phyloP scores from a whole-genome alignment of 2,797 vertebrate species.

The Pipistrellus pygmaeus region DNA sequence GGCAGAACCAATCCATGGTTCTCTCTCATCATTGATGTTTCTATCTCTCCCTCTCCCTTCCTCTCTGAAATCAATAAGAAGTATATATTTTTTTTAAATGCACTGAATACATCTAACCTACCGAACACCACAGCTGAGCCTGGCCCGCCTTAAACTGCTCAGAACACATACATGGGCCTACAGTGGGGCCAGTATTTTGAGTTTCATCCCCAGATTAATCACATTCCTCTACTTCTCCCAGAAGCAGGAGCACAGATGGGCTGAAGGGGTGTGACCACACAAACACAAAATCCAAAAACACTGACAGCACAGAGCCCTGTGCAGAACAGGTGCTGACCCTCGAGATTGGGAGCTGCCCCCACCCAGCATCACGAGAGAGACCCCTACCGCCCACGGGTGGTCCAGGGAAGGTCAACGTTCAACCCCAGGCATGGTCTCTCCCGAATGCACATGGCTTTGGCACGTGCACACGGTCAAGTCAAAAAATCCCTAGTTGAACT shows the following conservation, averaged over 20 bases:
- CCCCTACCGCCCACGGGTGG: fast-evolving
- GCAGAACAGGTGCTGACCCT: neutral
- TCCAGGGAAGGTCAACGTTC: neutral
- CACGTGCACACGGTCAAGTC: fast-evolving
- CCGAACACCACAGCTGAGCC: neutral
- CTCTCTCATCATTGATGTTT: too few relatives aligned
- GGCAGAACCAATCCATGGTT: too few relatives aligned
- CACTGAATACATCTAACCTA: neutral
- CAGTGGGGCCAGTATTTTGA: neutral
- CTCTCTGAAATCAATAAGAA: too few relatives aligned
- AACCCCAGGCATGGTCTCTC: fast-evolving
- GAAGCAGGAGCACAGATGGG: neutral
- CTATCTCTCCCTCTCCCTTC: too few relatives aligned
- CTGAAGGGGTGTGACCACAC: neutral
- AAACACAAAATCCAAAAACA: neutral
- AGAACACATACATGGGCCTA: neutral
- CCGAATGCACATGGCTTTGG: too few relatives aligned
- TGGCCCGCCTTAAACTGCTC: neutral
- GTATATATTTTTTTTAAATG: too few relatives aligned
- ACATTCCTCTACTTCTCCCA: neutral
- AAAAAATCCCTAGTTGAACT: neutral
- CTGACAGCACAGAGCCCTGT: neutral
- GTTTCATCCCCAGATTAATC: neutral
- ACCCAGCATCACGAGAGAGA: fast-evolving
- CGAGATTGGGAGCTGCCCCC: too few relatives aligned